Evolutionary conservation across 1,140 invertebrate genomes (phyloP).

Genomic region (Mizuhopecten yessoensis): DNA sequence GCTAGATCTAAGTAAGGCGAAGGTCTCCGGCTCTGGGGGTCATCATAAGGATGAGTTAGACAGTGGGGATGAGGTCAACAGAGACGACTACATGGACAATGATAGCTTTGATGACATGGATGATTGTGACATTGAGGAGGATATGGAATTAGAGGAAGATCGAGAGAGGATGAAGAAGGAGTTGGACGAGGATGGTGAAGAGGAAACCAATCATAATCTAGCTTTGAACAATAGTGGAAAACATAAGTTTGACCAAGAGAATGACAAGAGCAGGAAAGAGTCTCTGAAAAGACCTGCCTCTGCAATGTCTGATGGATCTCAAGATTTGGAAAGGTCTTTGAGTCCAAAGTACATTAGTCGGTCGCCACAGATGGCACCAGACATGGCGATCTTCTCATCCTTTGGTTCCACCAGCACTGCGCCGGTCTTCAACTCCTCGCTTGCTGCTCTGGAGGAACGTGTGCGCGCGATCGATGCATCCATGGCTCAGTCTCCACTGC

Average conservation of each 20-base stretch:
- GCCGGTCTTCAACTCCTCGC: conserved; percentile 85
- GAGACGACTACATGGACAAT: not conserved
- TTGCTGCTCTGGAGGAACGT: conserved; percentile 90
- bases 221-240: not conserved
- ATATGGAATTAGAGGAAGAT: conserved; percentile 58
- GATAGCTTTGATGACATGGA: conserved; percentile 50
- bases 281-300: conserved; percentile 51
- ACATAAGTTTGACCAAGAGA: conserved; percentile 8
- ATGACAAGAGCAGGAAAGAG: conserved; percentile 44
- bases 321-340: conserved; percentile 56
- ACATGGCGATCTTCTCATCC: conserved; percentile 45
- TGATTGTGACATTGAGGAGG: conserved; percentile 49
- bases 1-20: conserved; percentile 74
- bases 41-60: not conserved
- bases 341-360: conserved; percentile 55
- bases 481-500: conserved; percentile 72
- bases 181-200: conserved; percentile 53
- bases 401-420: conserved; percentile 44
- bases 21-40: conserved; percentile 40
- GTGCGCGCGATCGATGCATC: conserved; percentile 83
- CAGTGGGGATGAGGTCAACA: not conserved
- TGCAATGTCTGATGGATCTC: conserved; percentile 52
- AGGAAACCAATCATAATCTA: conserved; percentile 35
- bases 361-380: conserved; percentile 24
- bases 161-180: conserved; percentile 63